Conservation (phyloP, 2,888 invertebrate genomes). For the Lasioglossum morio region DNA sequence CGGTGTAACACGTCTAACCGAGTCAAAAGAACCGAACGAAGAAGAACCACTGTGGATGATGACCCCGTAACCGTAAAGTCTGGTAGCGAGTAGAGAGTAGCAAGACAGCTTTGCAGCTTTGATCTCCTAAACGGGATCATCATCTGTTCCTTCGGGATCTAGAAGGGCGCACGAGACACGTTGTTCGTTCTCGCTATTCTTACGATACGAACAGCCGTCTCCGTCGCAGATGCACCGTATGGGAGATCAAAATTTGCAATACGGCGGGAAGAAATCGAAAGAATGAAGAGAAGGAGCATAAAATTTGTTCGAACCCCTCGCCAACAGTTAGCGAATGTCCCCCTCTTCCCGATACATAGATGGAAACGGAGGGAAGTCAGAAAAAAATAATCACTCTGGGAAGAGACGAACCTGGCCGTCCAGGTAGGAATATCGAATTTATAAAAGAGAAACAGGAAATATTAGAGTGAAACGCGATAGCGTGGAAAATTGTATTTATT, state of each 20-base stretch:
- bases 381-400: constrained; percentile 45
- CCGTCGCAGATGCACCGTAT: constrained; percentile 70
- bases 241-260: constrained; percentile 72
- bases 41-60: constrained; percentile 65
- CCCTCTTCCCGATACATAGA: constrained; percentile 45
- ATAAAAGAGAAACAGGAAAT: not conserved
- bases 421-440: not conserved
- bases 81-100: constrained; percentile 51
- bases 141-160: constrained; percentile 81
- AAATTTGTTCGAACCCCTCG: constrained; percentile 74
- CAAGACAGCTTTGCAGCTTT: constrained; percentile 75
- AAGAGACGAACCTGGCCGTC: not conserved
- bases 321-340: constrained; percentile 26
- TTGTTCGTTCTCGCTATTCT: constrained; percentile 74
- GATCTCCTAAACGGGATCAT: constrained; percentile 81
- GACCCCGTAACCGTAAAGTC: constrained; percentile 79
- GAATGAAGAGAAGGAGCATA: constrained; percentile 52
- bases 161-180: constrained; percentile 53
- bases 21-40: constrained; percentile 19
- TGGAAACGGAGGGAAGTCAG: constrained; percentile 46
- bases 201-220: constrained; percentile 70
- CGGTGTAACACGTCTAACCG: not conserved
- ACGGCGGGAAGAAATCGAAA: constrained; percentile 29
- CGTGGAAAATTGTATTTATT: not conserved
- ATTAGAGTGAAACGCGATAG: not conserved